Base-by-base conservation (phyloP, 2,888 invertebrate genomes). In the Odontocolon sp. region DNA sequence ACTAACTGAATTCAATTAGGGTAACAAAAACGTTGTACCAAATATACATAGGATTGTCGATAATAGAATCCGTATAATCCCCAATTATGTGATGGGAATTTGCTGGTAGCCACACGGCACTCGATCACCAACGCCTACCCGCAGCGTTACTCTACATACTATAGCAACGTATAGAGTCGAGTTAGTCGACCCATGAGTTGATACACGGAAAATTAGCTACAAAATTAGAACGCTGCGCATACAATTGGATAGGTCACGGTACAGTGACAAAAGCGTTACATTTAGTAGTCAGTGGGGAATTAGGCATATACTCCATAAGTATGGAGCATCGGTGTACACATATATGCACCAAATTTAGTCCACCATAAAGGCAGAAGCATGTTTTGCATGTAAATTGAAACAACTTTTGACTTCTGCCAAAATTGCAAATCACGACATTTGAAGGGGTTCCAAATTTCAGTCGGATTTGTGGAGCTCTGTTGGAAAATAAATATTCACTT, bases 121-220 rank as follows among this genome's bases (percentile, higher is more conserved):
- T n/a, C n/a, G n/a, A n/a, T n/a, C n/a, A n/a, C n/a, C n/a, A n/a
- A n/a, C n/a, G n/a, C n/a, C n/a, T 38, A 26, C 36, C 23, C 45
- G 14, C 45, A 14, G 11, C 6, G n/a, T 45, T 40, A 31, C 14
- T 47, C 21, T 40, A 23, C 23, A 47, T n/a, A 47, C 6, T 5
- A 23, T 9, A 18, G 14, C 6, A 38, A 18, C 14, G 14, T 18
- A 23, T 23, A 50, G 57, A 18, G 14, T 18, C 4, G 6, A 63
- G 52, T 28, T 23, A 31, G 45, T 18, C 33, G 28, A 23, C 11
- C 14, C 40, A 38, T 6, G 42, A 28, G 79, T 78, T 80, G 79
- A 84, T 83, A 81, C 82, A 68, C 67, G 78, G 45, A 52, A 78
- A 79, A 82, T 82, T 81, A 77, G 79, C 82, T 81, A 81, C 79